These are phyloP conservation scores for Orthonyx spaldingii DNA, from an alignment of 2,113 vertebrate species.

Conservation along the genomic window DNA sequence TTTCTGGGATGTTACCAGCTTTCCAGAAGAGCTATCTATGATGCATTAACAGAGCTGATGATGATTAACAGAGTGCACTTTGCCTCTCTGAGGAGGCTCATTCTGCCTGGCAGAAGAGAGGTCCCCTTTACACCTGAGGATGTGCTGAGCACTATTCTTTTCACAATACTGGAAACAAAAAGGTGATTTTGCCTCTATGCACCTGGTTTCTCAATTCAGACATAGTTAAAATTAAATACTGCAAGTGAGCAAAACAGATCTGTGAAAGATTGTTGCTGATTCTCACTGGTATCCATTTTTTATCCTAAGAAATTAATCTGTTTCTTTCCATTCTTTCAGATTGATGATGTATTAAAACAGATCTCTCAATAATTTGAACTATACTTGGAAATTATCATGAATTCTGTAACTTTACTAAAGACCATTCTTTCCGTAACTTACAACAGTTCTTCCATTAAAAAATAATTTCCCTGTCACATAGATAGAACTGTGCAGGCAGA, in stretches of 20 bases:
- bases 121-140: not conserved
- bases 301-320: not conserved
- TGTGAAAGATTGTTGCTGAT: not conserved
- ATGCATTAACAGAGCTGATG: not conserved
- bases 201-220: not conserved
- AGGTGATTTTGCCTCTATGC: not conserved
- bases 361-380: not conserved
- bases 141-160: not conserved
- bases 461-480: accelerated
- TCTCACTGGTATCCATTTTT: not conserved
- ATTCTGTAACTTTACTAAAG: not conserved
- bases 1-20: not conserved
- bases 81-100: not conserved
- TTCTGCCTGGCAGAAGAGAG: not conserved
- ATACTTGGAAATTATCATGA: not conserved
- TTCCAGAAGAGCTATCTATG: not conserved
- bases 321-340: not conserved
- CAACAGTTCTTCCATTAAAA: not conserved
- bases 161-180: not conserved
- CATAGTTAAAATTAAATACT: not conserved
- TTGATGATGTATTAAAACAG: not conserved
- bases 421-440: not conserved
- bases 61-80: not conserved
- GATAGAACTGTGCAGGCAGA: not conserved
- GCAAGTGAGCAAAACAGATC: not conserved